Conservation (phyloP, 2,888 invertebrate genomes). For the Campoplex nolae region DNA sequence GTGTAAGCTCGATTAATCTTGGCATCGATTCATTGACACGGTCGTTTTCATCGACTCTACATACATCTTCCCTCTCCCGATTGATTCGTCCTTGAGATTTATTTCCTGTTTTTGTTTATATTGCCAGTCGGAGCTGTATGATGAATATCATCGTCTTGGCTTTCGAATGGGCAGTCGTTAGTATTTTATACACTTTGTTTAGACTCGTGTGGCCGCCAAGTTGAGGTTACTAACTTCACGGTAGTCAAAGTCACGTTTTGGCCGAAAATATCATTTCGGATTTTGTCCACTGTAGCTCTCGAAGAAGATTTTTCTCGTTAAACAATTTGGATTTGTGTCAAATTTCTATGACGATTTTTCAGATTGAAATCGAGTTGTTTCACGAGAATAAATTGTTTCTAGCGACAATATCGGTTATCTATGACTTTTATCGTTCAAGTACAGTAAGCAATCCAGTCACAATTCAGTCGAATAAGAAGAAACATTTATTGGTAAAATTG, state of each 20-base stretch:
- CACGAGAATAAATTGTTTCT: not conserved
- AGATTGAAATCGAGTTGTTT: not conserved
- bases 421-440: not conserved
- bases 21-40: conserved; percentile 58
- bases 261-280: not conserved
- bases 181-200: not conserved
- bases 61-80: not conserved
- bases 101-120: conserved; percentile 38
- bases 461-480: not conserved
- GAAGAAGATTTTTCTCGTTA: not conserved
- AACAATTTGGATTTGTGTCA: not conserved
- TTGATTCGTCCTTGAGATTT: conserved; percentile 49
- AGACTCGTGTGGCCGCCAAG: not conserved
- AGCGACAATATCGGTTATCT: not conserved
- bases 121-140: not conserved
- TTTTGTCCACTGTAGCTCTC: not conserved
- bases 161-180: not conserved
- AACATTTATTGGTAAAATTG: not conserved
- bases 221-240: not conserved
- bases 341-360: not conserved
- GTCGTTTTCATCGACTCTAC: not conserved
- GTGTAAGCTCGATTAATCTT: conserved; percentile 51
- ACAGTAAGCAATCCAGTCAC: not conserved
- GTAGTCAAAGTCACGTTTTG: not conserved
- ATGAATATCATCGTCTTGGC: not conserved